phyloP scores from a whole-genome alignment of 2,113 vertebrate genomes.

The Puffinus mauretanicus region DNA sequence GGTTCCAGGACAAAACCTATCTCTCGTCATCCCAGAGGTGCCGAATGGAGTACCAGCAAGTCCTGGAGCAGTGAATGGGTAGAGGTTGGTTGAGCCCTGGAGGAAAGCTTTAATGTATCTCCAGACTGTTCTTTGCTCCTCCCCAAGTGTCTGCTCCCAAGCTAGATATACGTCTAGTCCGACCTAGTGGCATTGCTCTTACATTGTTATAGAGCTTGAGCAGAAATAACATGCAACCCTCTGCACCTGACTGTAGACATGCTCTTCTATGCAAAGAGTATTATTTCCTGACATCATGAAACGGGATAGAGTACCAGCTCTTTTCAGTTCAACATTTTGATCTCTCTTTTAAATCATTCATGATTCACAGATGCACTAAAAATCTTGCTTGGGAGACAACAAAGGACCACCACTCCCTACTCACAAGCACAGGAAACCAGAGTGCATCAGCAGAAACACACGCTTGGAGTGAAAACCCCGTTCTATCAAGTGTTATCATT shows the following conservation, averaged over 20 bases:
- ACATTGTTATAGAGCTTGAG: background rate
- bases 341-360: background rate
- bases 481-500: background rate
- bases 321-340: background rate
- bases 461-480: background rate
- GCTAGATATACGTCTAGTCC: background rate
- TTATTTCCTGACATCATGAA: background rate
- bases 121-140: background rate
- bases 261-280: background rate
- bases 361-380: background rate
- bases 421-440: background rate
- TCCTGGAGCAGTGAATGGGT: background rate
- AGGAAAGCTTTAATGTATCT: background rate
- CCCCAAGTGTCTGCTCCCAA: background rate
- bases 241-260: background rate
- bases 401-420: background rate
- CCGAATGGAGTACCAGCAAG: background rate
- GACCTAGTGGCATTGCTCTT: background rate
- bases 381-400: background rate
- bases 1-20: background rate
- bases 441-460: background rate
- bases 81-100: background rate
- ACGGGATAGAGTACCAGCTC: background rate
- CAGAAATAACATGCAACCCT: background rate
- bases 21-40: background rate